These are phyloP conservation scores for Gorsachius goisagi DNA, from an alignment of 2,113 vertebrate species.

Conservation along the genomic window DNA sequence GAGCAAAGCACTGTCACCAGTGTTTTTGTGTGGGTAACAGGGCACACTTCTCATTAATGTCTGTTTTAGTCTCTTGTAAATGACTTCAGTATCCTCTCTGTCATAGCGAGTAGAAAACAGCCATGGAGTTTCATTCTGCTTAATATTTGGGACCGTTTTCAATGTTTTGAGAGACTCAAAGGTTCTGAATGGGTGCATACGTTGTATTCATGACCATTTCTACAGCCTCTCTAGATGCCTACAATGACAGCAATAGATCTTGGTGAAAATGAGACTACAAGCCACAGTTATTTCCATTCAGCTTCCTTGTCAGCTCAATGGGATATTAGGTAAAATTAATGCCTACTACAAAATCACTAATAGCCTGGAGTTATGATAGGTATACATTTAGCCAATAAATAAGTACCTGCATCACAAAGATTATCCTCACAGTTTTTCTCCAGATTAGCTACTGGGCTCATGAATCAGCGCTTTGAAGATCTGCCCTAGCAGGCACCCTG, in stretches of 20 bases:
- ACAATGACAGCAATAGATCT: neutral
- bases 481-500: neutral
- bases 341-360: neutral
- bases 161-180: neutral
- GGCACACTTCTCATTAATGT: neutral
- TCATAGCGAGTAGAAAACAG: neutral
- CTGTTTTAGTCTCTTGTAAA: neutral
- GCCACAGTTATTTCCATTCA: neutral
- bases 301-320: neutral
- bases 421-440: neutral
- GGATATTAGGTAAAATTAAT: conserved; percentile 6
- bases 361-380: neutral
- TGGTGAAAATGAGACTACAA: neutral
- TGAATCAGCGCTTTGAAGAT: neutral
- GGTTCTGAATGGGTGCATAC: neutral
- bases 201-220: neutral
- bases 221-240: neutral
- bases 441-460: neutral
- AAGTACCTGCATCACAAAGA: neutral
- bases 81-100: neutral
- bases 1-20: neutral
- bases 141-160: neutral
- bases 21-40: neutral
- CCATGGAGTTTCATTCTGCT: neutral
- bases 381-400: neutral